Evolutionary conservation across 2,888 invertebrate species (phyloP), one percentile per base, ranked within the genome.

Genomic region (Protophormia terraenovae): DNA sequence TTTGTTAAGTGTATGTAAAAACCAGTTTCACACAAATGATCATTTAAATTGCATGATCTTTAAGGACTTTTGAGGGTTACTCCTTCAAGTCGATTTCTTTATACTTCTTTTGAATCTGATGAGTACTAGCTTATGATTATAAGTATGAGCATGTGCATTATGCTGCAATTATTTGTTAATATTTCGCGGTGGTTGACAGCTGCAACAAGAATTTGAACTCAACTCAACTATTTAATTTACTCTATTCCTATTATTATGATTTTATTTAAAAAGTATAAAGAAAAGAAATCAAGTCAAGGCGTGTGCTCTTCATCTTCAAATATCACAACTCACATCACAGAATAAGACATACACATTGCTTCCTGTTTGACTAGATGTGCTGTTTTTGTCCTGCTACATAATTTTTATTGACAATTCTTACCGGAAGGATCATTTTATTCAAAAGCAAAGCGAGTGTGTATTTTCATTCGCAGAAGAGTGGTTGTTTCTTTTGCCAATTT

Each of bases 341-440:
- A 88, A 14, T 19, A 32, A 8, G 12, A 58, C 66, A 58, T 29
- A 89, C 92, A 91, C 91, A 92, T 91, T 90, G 92, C 91, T 91
- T 92, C 92, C 91, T 92, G 92, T 89, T 87, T 80, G 77, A 81
- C 77, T 73, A 79, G 90, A 80, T 84, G 67, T 32, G 22, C 64
- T 12, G 78, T 62, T 90, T 88, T 88, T 87, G 77, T 75, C 75
- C 75, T 88, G 87, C 87, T 38, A 19, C 22, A 16, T 69, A 10
- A 55, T 16, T 72, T n/a, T 12, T 69, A 76, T 75, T 84, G 84
- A 76, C 80, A 67, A 88, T 78, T 83, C 83, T 77, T 87, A 90
- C 91, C 91, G 91, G 91, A 91, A 91, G 91, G 90, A 90, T 87
- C 87, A 86, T 81, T 22, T 73, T 77, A 85, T 76, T 83, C 62